Percentiles rank a stretch among this genome's conserved stretches.
Conservation (phyloP, 2,797 vertebrate species). For the Gila robusta region DNA sequence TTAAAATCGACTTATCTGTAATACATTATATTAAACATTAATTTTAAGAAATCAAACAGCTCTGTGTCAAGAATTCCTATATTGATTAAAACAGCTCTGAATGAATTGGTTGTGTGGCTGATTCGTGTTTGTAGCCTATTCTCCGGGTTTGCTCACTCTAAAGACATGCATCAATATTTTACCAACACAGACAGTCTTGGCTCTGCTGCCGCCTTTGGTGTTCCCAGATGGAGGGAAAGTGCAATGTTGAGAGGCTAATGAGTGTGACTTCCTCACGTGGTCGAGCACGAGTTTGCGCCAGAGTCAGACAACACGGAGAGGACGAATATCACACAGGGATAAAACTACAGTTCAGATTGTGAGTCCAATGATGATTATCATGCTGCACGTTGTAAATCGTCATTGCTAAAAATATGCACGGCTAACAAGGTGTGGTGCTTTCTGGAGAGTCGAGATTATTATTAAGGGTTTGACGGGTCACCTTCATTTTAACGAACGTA, state of each 20-base stretch:
- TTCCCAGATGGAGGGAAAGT: not conserved
- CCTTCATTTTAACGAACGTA: not conserved
- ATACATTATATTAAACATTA: not conserved
- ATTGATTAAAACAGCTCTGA: not conserved
- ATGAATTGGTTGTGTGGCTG: not conserved
- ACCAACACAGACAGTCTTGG: not conserved
- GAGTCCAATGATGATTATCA: not conserved
- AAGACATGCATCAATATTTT: not conserved
- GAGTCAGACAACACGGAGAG: constrained; percentile 40
- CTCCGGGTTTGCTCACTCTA: not conserved
- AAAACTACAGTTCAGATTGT: not conserved
- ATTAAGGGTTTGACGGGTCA: not conserved
- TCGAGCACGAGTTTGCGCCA: constrained; percentile 54
- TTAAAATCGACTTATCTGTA: no score
- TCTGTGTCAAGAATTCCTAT: not conserved
- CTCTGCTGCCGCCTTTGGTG: not conserved
- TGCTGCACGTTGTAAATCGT: not conserved
- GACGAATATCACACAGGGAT: constrained; percentile 12
- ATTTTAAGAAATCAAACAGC: constrained; percentile 1
- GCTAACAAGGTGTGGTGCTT: not conserved
- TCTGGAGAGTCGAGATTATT: not conserved
- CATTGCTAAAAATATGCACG: constrained; percentile 8
- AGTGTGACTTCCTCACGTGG: constrained; percentile 58
- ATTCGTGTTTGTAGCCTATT: not conserved
- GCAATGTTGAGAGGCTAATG: constrained; percentile 41